phyloP scores from a whole-genome alignment of 2,888 invertebrate species.

The Nephrotoma guestfalica region DNA sequence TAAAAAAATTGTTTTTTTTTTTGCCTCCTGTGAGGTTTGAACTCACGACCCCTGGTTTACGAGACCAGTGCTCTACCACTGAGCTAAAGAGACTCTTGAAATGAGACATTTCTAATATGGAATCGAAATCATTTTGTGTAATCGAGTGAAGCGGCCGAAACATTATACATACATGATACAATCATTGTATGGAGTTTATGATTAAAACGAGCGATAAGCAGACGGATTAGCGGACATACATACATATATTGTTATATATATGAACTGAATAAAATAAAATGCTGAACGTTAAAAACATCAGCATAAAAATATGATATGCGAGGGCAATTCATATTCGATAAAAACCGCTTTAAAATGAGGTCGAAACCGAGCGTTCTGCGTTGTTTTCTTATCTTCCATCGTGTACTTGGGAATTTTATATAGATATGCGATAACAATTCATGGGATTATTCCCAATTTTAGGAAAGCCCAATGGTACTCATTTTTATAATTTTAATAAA shows the following conservation, averaged over 20 bases:
- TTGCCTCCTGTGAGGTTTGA: constrained; percentile 7
- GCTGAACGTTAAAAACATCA: background rate
- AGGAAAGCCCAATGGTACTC: background rate
- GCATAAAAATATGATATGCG: background rate
- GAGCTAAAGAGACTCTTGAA: constrained; percentile 7
- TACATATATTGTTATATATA: background rate
- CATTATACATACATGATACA: no score
- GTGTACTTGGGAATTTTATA: background rate
- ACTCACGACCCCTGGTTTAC: constrained; percentile 7
- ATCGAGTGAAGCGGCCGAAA: no score
- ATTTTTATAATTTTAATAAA: background rate
- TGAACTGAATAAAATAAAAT: background rate
- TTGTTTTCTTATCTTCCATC: background rate
- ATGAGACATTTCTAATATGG: no score
- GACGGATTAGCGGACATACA: no score
- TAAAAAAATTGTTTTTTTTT: no score
- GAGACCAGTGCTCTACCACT: constrained; percentile 11
- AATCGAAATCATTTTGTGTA: no score
- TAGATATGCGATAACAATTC: background rate
- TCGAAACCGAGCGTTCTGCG: background rate
- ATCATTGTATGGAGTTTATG: no score
- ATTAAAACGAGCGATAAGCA: no score
- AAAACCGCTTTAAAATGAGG: background rate
- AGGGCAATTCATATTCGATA: background rate
- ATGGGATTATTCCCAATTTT: background rate